Base-by-base conservation (phyloP, 2,797 vertebrate genomes). In the Tokudaia tokunoshimensis region DNA sequence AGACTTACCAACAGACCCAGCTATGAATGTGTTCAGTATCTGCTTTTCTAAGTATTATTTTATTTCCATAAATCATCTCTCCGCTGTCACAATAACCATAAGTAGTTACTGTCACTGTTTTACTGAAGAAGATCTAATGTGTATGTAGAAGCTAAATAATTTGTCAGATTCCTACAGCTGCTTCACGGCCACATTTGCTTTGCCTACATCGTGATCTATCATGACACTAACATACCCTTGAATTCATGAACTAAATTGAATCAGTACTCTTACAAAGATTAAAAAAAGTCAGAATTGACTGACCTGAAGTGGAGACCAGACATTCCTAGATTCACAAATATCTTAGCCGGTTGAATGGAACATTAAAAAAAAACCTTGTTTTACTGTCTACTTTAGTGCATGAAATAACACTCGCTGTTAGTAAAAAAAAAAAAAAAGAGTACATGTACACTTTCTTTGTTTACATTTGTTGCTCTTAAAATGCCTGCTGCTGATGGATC, bases 401-500 rank as follows among this genome's bases (percentile, higher is more conserved):
- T 96, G 94, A 87, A 98, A 93, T 94, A 95, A 97, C 94, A 97
- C 97, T 96, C 78, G 37, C 92, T 97, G 89, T 96, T 57, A 59
- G 41, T n/a, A n/a, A 41, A 41, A 22, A 59, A 59, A 57, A 41
- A 75, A 31, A 75, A 89, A 79, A 96, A 98, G 97, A 96, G 90
- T 94, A 83, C 92, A 84, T 96, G 84, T 84, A 94, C 83, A 82
- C 70, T 81, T 55, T 96, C 74, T 85, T 95, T 98, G 84, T 96
- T 98, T 97, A 95, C 91, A 95, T 95, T 97, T 97, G 89, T 97
- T 98, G 91, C 97, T 98, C 96, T 94, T 97, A 97, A 96, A 57
- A 94, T 97, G 74, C 41, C 91, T 97, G 97, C 88, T 98, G 98
- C 98, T 95, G 98, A 98, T 94, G 87, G 98, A 98, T 98, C 94